These are phyloP conservation scores for Ecdyonurus torrentis DNA, from an alignment of 2,888 invertebrate genomes.

Conservation along the genomic window DNA sequence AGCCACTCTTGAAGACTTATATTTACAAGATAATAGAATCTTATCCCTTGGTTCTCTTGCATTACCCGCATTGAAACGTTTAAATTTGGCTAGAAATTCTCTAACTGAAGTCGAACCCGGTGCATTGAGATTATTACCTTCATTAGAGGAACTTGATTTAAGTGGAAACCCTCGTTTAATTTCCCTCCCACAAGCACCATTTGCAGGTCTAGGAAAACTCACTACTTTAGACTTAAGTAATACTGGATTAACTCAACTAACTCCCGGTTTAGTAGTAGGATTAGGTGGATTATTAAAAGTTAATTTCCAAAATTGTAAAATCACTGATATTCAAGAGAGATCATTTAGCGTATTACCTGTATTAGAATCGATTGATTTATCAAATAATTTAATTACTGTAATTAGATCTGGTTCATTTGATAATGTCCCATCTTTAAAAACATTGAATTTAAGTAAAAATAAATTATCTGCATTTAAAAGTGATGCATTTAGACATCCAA, in stretches of 20 bases:
- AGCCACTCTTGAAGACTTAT: constrained; percentile 48
- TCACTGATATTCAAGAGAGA: constrained; percentile 60
- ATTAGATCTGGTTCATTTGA: constrained; percentile 51
- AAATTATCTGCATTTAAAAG: constrained; percentile 64
- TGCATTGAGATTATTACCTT: constrained; percentile 12
- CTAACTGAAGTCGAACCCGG: constrained; percentile 7
- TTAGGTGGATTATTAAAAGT: neutral
- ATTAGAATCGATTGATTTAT: constrained; percentile 44
- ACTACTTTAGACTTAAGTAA: constrained; percentile 54
- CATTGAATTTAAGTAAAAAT: constrained; percentile 56
- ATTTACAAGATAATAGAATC: constrained; percentile 57
- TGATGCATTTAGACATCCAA: constrained; percentile 57
- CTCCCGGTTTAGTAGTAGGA: constrained; percentile 44
- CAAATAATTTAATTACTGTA: constrained; percentile 58
- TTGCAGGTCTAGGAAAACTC: constrained; percentile 51
- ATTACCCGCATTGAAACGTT: constrained; percentile 42
- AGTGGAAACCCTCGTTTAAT: constrained; percentile 54
- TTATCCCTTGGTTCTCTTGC: constrained; percentile 45
- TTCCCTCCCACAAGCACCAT: constrained; percentile 39
- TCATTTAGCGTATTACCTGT: constrained; percentile 32
- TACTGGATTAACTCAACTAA: constrained; percentile 54
- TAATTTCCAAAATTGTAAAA: constrained; percentile 45
- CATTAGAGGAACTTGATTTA: constrained; percentile 35
- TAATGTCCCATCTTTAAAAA: constrained; percentile 55
- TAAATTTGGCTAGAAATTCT: constrained; percentile 21